A percentile compares a stretch with the other conserved stretches of the same genome.
Evolutionary conservation across 2,113 vertebrate species (phyloP).

Genomic region (Brienomyrus longianalis): DNA sequence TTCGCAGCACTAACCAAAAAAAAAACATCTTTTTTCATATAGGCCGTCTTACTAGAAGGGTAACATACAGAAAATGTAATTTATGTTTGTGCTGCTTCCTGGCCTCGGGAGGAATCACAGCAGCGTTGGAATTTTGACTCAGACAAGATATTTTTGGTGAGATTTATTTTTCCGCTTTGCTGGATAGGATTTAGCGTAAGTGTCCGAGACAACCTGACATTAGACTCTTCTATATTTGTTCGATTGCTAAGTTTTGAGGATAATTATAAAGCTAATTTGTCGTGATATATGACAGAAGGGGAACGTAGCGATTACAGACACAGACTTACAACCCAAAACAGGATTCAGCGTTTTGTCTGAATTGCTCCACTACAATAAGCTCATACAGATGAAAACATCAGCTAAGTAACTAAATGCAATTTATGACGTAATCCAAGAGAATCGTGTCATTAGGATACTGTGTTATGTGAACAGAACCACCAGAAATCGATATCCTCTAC

Average conservation of each 20-base stretch:
- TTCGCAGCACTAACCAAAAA: conserved; percentile 1
- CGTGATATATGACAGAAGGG: neutral
- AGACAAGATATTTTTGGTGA: conserved; percentile 5
- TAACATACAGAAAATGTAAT: neutral
- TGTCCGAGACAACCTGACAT: neutral
- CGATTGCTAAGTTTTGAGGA: neutral
- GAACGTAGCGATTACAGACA: neutral
- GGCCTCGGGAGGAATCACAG: neutral
- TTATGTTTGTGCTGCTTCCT: neutral
- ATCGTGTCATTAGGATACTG: neutral
- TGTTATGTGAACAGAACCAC: neutral
- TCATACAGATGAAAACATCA: neutral
- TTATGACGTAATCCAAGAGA: neutral
- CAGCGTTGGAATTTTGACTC: neutral
- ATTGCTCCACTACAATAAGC: neutral
- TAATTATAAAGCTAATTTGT: neutral
- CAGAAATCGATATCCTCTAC: neutral
- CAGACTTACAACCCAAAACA: neutral
- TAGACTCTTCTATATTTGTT: neutral
- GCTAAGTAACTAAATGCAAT: neutral
- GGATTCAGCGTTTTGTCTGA: neutral
- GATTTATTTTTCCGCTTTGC: neutral
- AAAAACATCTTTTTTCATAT: neutral
- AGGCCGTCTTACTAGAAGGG: neutral
- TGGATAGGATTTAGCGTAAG: too few relatives aligned